These are phyloP conservation scores for Atlantisia rogersi DNA, from an alignment of 2,113 vertebrate genomes.

Conservation along the genomic window DNA sequence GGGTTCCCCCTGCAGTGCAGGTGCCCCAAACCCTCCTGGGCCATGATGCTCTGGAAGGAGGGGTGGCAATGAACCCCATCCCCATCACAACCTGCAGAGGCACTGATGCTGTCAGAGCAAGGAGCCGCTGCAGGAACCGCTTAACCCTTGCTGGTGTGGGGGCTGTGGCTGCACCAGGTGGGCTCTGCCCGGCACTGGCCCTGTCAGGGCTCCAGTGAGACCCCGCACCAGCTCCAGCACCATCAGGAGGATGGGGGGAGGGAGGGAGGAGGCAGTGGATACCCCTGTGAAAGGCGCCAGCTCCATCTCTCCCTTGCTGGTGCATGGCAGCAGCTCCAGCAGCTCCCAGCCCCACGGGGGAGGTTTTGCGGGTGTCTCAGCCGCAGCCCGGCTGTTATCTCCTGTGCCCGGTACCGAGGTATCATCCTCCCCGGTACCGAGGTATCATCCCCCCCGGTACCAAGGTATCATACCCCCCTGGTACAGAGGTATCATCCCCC, in stretches of 20 bases:
- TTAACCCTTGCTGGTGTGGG: not conserved
- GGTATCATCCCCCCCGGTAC: too few species aligned
- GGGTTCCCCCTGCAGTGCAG: not conserved
- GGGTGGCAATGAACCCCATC: not conserved
- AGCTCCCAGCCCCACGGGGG: not conserved
- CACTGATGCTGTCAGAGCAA: not conserved
- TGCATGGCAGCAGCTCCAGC: not conserved
- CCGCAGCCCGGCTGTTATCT: not conserved
- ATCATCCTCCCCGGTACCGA: not conserved
- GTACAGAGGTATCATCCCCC: too few species aligned
- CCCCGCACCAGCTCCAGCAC: not conserved
- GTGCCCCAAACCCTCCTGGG: not conserved
- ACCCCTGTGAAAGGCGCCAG: not conserved
- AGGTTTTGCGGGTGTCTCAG: not conserved
- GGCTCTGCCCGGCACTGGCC: not conserved
- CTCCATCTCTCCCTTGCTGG: not conserved
- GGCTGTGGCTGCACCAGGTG: not conserved
- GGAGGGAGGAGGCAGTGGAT: not conserved
- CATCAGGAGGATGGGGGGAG: too few species aligned
- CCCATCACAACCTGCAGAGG: not conserved
- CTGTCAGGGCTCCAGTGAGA: not conserved
- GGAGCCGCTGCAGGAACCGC: not conserved
- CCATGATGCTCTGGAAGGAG: not conserved
- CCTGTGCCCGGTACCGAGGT: not conserved
- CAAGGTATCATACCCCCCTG: too few species aligned